Base-by-base conservation (phyloP, 92 coral and sea anemone genomes). In the Hydrozoanthus gracilis region DNA sequence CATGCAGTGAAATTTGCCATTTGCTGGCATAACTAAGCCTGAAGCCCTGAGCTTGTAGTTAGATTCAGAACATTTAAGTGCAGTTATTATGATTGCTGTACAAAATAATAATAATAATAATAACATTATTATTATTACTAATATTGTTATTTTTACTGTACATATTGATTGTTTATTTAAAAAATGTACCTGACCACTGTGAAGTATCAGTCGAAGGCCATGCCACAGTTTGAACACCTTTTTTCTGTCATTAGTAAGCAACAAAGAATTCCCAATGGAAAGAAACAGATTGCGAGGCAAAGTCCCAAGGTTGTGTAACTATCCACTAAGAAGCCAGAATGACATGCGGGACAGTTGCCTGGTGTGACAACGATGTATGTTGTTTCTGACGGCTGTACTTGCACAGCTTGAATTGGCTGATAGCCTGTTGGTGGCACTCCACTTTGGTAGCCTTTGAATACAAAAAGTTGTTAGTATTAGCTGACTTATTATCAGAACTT, bases 341-440 rank as follows among this genome's bases (percentile, higher is more conserved):
- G 74, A 79, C 94, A 91, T 52, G 94, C 89, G 10, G 94, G 94
- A 55, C 94, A 91, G 76, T 83, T 73, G 20, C 94, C 94, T 45
- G 88, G 85, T 3, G 89, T 64, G 16, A 88, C 92, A 54, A 60
- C 45, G 45, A 88, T 87, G 46, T 87, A 76, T 6, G 92, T 91
- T 54, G 87, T 73, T 18, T 46, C 73, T 48, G 85, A 16, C 8
- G 90, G 86, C 4, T 69, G 64, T 15, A 51, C 60, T 14, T 80
- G 82, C 46, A 84, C 76, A n/a, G 88, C 86, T n/a, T 91, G 87
- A 0, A 88, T 86, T 51, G 94, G 88, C 35, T 91, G 94, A 83
- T 91, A 91, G 13, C 90, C 92, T 49, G 92, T 92, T 58, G 94
- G 86, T 0, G 92, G 94, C 2, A 88, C 88, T 51, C 88, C 91